These are phyloP conservation scores for Parazoanthus atlanticus DNA, from an alignment of 92 coral and sea anemone species.

Conservation along the genomic window DNA sequence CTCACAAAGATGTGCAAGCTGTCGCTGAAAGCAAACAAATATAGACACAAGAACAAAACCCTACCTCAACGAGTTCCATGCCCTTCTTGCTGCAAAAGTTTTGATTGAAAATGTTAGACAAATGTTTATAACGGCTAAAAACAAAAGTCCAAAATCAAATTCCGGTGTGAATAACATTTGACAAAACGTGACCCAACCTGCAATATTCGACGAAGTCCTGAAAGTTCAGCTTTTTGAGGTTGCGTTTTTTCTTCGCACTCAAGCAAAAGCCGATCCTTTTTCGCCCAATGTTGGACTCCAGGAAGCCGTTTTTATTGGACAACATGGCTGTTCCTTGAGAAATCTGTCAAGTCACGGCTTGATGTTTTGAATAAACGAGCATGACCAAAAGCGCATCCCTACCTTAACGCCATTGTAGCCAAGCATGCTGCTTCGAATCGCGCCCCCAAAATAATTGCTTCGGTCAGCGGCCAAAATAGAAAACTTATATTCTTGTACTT, in stretches of 20 bases:
- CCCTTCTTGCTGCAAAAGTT: constrained; percentile 82
- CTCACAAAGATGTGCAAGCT: neutral
- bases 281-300: constrained; percentile 56
- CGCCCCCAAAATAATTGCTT: neutral
- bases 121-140: neutral
- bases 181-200: constrained; percentile 59
- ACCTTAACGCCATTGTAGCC: neutral
- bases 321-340: constrained; percentile 54
- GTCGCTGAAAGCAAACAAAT: constrained; percentile 25
- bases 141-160: neutral
- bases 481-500: neutral
- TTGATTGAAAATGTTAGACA: neutral
- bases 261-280: constrained; percentile 86
- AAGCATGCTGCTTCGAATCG: constrained; percentile 23
- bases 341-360: constrained; percentile 50
- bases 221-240: constrained; percentile 66
- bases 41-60: constrained; percentile 31
- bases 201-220: constrained; percentile 88
- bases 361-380: constrained; percentile 24
- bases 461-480: neutral
- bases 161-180: neutral
- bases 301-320: constrained; percentile 57
- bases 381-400: constrained; percentile 28
- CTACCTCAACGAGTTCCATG: constrained; percentile 91
- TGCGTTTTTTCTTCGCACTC: constrained; percentile 95